Conservation (phyloP, 1,140 invertebrate species). For the Ceratoteleas bidentatus region DNA sequence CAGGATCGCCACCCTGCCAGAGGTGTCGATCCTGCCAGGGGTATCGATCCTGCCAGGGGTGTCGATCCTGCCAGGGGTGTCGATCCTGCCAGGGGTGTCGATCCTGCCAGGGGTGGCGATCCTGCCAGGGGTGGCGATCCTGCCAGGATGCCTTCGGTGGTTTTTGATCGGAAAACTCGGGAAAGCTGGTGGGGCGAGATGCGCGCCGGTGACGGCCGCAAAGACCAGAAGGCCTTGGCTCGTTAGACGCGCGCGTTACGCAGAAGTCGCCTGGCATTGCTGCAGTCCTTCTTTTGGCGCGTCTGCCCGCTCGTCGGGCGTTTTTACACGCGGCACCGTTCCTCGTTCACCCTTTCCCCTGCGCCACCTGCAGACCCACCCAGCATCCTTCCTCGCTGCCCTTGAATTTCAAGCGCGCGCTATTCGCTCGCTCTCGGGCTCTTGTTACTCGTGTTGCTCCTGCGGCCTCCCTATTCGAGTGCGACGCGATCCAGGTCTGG, state of each 20-base stretch:
- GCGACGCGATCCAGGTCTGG: conserved; percentile 28
- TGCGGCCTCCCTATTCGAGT: conserved; percentile 30
- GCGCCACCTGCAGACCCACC: conserved; percentile 25
- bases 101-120: too few species aligned
- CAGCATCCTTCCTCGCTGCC: conserved; percentile 67
- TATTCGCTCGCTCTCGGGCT: conserved; percentile 63
- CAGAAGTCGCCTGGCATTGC: conserved; percentile 59
- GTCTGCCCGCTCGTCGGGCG: conserved; percentile 63
- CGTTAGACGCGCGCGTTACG: conserved; percentile 54
- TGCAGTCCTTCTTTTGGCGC: conserved; percentile 67
- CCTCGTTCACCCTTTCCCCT: conserved; percentile 65
- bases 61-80: too few species aligned
- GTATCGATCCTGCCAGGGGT: too few species aligned
- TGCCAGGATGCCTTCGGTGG: too few species aligned
- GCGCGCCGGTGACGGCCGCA: background rate
- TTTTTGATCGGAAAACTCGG: conserved; percentile 28
- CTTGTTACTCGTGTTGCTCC: conserved; percentile 59
- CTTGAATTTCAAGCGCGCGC: conserved; percentile 70
- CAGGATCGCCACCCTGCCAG: too few species aligned
- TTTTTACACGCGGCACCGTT: conserved; percentile 70
- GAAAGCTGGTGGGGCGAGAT: conserved; percentile 16
- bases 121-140: too few species aligned
- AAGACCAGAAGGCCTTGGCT: conserved; percentile 63
- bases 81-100: too few species aligned
- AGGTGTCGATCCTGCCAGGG: too few species aligned